Evolutionary conservation across 2,113 vertebrate species (phyloP).

Genomic region (Dicerorhinus sumatrensis): DNA sequence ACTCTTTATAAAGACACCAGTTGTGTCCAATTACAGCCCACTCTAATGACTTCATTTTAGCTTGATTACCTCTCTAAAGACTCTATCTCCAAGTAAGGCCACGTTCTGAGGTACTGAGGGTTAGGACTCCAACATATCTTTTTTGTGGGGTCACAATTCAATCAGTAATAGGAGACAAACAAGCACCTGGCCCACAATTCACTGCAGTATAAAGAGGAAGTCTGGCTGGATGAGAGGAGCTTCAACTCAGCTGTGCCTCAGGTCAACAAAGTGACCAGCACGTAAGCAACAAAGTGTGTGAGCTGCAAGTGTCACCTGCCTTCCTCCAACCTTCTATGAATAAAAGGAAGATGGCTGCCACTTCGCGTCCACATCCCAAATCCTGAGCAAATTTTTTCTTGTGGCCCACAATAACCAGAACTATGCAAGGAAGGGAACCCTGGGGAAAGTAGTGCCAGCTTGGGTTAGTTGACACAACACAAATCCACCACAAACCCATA

Average conservation of each 20-base stretch:
- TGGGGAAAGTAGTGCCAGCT: not conserved
- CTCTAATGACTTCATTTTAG: not conserved
- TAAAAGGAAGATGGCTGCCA: not conserved
- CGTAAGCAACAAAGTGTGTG: not conserved
- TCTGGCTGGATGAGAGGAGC: not conserved
- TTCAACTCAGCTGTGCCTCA: not conserved
- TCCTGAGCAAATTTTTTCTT: not conserved
- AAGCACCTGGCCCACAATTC: not conserved
- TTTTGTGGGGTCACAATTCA: not conserved
- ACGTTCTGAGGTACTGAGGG: not conserved
- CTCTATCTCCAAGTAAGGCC: not conserved
- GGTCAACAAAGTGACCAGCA: not conserved
- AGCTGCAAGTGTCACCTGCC: not conserved
- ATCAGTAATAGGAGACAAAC: not conserved
- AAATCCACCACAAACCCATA: not conserved
- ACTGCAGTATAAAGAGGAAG: not conserved
- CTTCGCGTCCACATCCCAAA: not conserved
- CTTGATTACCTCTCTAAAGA: not conserved
- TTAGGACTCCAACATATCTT: not conserved
- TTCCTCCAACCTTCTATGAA: not conserved
- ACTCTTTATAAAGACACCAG: not conserved
- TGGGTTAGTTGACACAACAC: not conserved
- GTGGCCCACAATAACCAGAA: not conserved
- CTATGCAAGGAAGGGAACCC: not conserved
- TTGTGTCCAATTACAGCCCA: not conserved